A percentile compares a stretch with the other conserved stretches of the same genome.
Evolutionary conservation across 2,113 vertebrate genomes (phyloP).

Genomic region (Albula glossodonta): DNA sequence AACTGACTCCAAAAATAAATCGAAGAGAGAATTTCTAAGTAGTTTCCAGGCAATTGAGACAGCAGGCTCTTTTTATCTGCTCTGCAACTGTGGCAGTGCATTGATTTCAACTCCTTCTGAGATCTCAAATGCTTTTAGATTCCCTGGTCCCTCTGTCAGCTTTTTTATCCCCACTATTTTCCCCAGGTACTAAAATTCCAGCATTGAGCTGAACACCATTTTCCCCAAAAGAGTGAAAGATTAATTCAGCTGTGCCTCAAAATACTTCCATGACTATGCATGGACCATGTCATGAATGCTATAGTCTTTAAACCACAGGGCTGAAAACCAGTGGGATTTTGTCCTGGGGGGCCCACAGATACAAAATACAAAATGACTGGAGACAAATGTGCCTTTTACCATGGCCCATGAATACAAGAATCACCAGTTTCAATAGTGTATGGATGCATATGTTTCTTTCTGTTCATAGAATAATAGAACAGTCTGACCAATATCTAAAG

Average conservation of each 20-base stretch:
- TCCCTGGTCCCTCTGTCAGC: conserved; percentile 56
- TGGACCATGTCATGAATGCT: conserved; percentile 43
- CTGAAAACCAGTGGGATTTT: conserved; percentile 52
- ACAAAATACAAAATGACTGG: conserved; percentile 33
- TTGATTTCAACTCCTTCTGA: conserved; percentile 85
- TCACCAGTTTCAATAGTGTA: conserved; percentile 51
- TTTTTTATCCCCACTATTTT: conserved; percentile 59
- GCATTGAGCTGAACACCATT: conserved; percentile 70
- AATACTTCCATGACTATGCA: conserved; percentile 59
- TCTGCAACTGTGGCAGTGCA: conserved; percentile 76
- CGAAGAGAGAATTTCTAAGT: conserved; percentile 83
- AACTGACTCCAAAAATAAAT: conserved; percentile 73
- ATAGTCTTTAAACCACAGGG: conserved; percentile 37
- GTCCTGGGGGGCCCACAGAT: conserved; percentile 47
- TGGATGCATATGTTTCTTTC: conserved; percentile 18
- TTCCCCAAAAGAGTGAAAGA: conserved; percentile 55
- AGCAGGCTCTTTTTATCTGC: conserved; percentile 79
- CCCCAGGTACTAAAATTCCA: conserved; percentile 71
- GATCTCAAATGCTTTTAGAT: conserved; percentile 81
- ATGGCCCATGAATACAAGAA: conserved; percentile 50
- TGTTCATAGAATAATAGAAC: conserved; percentile 3
- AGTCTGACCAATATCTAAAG: conserved; percentile 37
- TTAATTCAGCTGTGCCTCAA: conserved; percentile 66
- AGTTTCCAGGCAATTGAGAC: conserved; percentile 82
- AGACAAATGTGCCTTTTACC: conserved; percentile 55